phyloP scores from a whole-genome alignment of 2,797 vertebrate species.

The Eleutherodactylus coqui region DNA sequence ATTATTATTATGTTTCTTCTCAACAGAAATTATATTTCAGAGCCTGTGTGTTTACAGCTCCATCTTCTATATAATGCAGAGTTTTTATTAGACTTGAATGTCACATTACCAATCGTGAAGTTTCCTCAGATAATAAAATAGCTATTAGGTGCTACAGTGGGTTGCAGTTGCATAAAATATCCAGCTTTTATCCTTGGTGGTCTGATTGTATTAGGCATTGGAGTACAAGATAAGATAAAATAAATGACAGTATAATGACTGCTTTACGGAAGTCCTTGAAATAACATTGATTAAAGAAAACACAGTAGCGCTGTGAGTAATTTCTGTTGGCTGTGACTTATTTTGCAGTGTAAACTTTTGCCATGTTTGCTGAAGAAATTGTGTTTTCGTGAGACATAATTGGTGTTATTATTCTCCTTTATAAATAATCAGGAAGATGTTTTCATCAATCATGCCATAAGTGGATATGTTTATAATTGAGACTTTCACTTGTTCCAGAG shows the following conservation, averaged over 20 bases:
- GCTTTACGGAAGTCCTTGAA: slow-evolving; percentile 7
- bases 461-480: background rate
- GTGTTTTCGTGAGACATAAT: background rate
- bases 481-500: too few relatives aligned
- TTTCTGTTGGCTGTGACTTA: background rate
- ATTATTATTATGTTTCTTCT: background rate
- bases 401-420: background rate
- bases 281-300: background rate
- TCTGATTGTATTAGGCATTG: slow-evolving; percentile 8
- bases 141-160: background rate
- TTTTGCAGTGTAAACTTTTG: background rate
- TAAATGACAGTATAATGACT: background rate
- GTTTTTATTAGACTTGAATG: background rate
- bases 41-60: background rate
- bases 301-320: background rate
- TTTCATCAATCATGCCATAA: background rate
- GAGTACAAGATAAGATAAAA: background rate
- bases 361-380: slow-evolving; percentile 8
- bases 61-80: background rate
- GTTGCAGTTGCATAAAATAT: background rate
- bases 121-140: slow-evolving; percentile 12
- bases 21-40: background rate
- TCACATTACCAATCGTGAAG: background rate
- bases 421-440: background rate
- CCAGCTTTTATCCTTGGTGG: background rate